Percentiles rank a stretch among this genome's conserved stretches.
Conservation (phyloP, 2,113 vertebrate genomes). For the Paradoxurus hermaphroditus region DNA sequence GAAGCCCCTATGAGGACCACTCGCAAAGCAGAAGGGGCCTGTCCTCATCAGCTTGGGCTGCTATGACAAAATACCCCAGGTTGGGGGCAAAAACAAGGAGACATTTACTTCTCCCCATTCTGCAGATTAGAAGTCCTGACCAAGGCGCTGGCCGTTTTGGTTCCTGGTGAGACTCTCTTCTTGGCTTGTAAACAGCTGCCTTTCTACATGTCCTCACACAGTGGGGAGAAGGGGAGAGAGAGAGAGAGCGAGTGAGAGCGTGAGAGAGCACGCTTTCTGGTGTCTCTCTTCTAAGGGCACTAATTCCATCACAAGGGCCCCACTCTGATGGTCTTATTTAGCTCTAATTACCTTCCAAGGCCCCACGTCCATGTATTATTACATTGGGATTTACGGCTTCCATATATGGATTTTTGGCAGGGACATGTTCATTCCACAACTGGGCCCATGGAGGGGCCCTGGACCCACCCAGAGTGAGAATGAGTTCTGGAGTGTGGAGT, state of each 20-base stretch:
- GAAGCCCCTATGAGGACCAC: background rate
- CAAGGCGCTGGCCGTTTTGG: background rate
- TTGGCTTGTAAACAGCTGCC: background rate
- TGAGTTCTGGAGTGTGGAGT: no score
- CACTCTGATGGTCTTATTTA: background rate
- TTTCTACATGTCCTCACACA: background rate
- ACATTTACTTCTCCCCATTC: background rate
- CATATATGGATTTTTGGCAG: background rate
- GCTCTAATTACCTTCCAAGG: background rate
- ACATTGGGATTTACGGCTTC: background rate
- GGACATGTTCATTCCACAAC: background rate
- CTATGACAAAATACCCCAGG: background rate
- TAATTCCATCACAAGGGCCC: background rate
- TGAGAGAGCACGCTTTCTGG: background rate
- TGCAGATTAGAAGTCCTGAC: background rate
- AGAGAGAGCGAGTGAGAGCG: no score
- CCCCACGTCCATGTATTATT: background rate
- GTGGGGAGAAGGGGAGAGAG: background rate
- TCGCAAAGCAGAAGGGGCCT: background rate
- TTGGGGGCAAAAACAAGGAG: background rate
- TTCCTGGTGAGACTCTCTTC: background rate
- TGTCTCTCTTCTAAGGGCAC: background rate
- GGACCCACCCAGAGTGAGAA: background rate
- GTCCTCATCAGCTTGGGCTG: background rate
- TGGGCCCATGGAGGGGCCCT: background rate